Evolutionary conservation across 2,888 invertebrate species (phyloP).

Genomic region (Archaeoteleia sp.): DNA sequence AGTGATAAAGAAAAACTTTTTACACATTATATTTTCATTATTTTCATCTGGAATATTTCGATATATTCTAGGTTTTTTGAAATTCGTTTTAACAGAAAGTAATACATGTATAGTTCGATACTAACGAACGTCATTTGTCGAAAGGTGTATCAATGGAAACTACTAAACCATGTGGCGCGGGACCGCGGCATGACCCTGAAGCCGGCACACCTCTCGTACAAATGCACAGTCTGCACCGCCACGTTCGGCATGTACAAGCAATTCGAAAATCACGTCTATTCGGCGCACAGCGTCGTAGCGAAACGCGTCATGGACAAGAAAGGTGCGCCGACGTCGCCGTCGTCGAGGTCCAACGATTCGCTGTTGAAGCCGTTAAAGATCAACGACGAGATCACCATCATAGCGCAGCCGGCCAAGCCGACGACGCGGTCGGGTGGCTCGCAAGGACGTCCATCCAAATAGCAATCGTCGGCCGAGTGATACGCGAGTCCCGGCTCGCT

Average conservation of each 20-base stretch:
- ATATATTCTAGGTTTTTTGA: too few species aligned
- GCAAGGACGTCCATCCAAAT: constrained; percentile 70
- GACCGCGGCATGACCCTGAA: constrained; percentile 94
- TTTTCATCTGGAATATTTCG: too few species aligned
- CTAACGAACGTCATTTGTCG: constrained; percentile 56
- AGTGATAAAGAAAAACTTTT: too few species aligned
- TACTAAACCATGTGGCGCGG: constrained; percentile 92
- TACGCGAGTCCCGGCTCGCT: constrained; percentile 66
- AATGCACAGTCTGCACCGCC: constrained; percentile 95
- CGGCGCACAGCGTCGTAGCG: constrained; percentile 92
- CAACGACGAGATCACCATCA: constrained; percentile 92
- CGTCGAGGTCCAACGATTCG: constrained; percentile 78
- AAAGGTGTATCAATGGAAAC: constrained; percentile 94
- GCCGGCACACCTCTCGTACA: constrained; percentile 94
- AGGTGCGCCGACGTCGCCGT: constrained; percentile 73
- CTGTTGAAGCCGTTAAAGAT: constrained; percentile 88
- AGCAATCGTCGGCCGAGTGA: constrained; percentile 72
- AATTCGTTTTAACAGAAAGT: too few species aligned
- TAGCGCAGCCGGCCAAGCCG: constrained; percentile 85
- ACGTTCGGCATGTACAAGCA: constrained; percentile 97
- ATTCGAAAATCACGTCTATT: constrained; percentile 95
- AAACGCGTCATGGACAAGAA: constrained; percentile 90
- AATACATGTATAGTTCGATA: too few species aligned
- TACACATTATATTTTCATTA: too few species aligned
- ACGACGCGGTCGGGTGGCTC: constrained; percentile 67